phyloP scores from a whole-genome alignment of 2,888 invertebrate genomes.

The Drosophila pullipes region DNA sequence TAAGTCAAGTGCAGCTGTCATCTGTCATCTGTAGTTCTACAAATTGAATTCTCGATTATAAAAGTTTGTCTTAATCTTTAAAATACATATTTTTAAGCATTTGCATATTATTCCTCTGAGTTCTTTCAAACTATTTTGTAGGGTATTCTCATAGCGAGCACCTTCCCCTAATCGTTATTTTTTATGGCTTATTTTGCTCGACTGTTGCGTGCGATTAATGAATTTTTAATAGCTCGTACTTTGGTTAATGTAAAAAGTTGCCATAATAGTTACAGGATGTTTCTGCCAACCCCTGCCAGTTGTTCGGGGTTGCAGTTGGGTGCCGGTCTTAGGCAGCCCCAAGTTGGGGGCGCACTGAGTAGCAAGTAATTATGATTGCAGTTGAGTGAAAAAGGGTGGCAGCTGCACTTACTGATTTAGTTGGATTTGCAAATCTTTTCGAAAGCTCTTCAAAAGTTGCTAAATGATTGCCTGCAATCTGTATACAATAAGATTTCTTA shows the following conservation, averaged over 20 bases:
- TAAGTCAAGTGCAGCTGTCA: not conserved
- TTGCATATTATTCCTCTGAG: not conserved
- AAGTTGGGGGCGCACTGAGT: conserved; percentile 18
- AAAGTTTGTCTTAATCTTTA: not conserved
- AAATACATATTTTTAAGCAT: too few species aligned
- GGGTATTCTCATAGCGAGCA: not conserved
- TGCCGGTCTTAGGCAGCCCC: conserved; percentile 35
- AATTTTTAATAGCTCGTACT: conserved; percentile 77
- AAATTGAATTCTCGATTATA: not conserved
- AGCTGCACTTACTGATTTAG: conserved; percentile 36
- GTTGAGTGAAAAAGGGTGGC: conserved; percentile 37
- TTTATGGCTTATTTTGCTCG: conserved; percentile 53
- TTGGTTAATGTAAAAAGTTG: conserved; percentile 77
- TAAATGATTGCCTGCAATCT: conserved; percentile 20
- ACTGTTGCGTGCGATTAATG: conserved; percentile 74
- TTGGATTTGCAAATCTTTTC: conserved; percentile 54
- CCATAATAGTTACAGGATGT: conserved; percentile 51
- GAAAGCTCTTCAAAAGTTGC: conserved; percentile 24
- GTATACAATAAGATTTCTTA: conserved; percentile 12
- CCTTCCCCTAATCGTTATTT: not conserved
- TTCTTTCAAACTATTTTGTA: not conserved
- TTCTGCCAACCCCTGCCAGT: not conserved
- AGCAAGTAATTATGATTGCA: conserved; percentile 66
- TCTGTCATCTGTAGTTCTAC: not conserved
- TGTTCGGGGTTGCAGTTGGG: not conserved